Evolutionary conservation across 2,113 vertebrate genomes (phyloP), one percentile per base, ranked within the genome.

Genomic region (Thamnaconus septentrionalis): DNA sequence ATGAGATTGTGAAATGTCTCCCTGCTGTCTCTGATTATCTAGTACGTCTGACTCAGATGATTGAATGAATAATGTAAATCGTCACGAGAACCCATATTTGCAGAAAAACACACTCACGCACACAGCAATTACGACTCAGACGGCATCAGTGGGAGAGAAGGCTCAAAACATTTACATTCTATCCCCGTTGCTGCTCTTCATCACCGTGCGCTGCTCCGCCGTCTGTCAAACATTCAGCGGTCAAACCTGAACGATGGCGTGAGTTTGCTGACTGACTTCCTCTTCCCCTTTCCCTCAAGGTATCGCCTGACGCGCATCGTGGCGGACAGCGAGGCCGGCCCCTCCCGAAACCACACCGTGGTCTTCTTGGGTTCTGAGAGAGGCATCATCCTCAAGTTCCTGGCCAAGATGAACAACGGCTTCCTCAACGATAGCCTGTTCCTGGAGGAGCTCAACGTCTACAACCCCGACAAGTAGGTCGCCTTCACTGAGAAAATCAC

Each of bases 301-400:
- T 99, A 99, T 80, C 95, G 96, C 1, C 89, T 99, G 88, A 99
- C 97, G 4, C 97, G 94, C 85, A 99, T 99, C 42, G 94, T 94
- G 0, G 96, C 97, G 83, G 97, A 99, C 85, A 93, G 89, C 5
- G 76, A 93, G 43, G 97, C 96, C 4, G 97, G 97, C 0, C 96
- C 97, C 0, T 80, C 95, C 83, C 92, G 90, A 74, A 98, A 98
- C 85, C 92, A 96, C 79, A 99, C 96, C 0, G 94, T 98, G 56
- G 95, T 99, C 83, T 99, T 97, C 87, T 88, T 99, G 88, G 97
- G 97, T 60, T 99, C 97, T 0, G 97, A 99, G 84, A 97, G 94
- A 74, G 97, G 97, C 78, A 95, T 99, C 85, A 91, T 99, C 83
- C 90, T 99, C 80, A 99, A 99, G 88, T 99, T 99, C 81, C 90